Evolutionary conservation across 2,113 vertebrate species (phyloP).

Genomic region (Corydoras sp.): DNA sequence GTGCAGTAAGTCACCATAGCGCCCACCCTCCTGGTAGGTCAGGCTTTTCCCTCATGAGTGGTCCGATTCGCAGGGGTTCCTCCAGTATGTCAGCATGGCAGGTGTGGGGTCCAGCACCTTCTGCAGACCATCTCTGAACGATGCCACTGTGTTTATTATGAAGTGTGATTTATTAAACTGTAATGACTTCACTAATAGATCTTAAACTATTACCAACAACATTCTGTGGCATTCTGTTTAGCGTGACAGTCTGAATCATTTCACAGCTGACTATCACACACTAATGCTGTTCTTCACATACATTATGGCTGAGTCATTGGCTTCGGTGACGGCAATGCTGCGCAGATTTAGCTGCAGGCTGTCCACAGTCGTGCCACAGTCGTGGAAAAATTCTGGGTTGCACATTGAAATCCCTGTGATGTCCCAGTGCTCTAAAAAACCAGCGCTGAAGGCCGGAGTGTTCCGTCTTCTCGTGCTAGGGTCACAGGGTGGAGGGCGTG

Average conservation of each 20-base stretch:
- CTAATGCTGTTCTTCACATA: constrained; percentile 22
- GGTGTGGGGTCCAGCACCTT: too few relatives aligned
- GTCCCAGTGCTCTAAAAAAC: constrained; percentile 44
- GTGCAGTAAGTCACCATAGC: too few relatives aligned
- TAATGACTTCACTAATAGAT: too few relatives aligned
- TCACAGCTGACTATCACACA: constrained; percentile 16
- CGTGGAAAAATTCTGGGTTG: constrained; percentile 52
- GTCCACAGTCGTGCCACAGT: constrained; percentile 20
- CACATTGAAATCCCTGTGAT: constrained; percentile 51
- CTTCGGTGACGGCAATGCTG: constrained; percentile 9
- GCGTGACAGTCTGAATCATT: constrained; percentile 4
- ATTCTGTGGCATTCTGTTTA: not conserved
- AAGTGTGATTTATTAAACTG: too few relatives aligned
- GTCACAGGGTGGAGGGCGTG: too few relatives aligned
- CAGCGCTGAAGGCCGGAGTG: constrained; percentile 43
- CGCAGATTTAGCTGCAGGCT: constrained; percentile 6
- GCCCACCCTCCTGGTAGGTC: too few relatives aligned
- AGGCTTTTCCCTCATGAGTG: too few relatives aligned
- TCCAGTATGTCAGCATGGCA: too few relatives aligned
- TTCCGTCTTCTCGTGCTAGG: too few relatives aligned
- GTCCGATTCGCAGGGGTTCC: too few relatives aligned
- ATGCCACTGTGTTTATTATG: too few relatives aligned
- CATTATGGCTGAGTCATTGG: constrained; percentile 3
- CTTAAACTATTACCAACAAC: not conserved
- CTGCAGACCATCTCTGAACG: too few relatives aligned